Evolutionary conservation across 2,888 invertebrate genomes (phyloP).

Genomic region (Pristionchus japonicus): DNA sequence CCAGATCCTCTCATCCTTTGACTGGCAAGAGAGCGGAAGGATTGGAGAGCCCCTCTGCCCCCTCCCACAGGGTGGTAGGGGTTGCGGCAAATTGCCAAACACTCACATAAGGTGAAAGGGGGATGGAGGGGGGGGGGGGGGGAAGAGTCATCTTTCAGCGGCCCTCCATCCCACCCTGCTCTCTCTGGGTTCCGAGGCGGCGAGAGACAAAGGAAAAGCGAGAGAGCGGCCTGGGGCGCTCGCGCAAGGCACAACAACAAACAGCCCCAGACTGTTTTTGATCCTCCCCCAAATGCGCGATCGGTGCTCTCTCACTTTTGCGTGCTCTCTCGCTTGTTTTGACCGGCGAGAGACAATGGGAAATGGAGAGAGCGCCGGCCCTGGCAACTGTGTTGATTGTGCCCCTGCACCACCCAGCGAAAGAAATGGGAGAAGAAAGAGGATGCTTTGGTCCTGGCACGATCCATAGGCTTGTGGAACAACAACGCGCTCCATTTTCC

Average conservation of each 20-base stretch:
- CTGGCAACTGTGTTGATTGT: slow-evolving; percentile 31
- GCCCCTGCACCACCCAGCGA: no score
- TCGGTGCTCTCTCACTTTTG: not conserved
- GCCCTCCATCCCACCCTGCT: not conserved
- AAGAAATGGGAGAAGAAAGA: not conserved
- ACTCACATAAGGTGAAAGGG: slow-evolving; percentile 37
- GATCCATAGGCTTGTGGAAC: not conserved
- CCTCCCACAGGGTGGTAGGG: slow-evolving; percentile 29
- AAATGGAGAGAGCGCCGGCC: not conserved
- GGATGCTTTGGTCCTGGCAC: slow-evolving; percentile 33
- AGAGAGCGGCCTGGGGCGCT: not conserved
- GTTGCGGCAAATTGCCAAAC: slow-evolving; percentile 41
- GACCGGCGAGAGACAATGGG: not conserved
- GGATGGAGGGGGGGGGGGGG: not conserved
- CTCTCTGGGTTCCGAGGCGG: not conserved
- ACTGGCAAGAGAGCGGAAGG: no score
- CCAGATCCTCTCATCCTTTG: not conserved
- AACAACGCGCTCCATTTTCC: not conserved
- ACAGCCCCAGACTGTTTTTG: slow-evolving; percentile 34
- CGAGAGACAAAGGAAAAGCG: not conserved
- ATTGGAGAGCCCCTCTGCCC: no score
- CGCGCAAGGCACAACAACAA: slow-evolving; percentile 9
- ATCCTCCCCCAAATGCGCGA: slow-evolving; percentile 11
- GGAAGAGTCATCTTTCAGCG: slow-evolving; percentile 17
- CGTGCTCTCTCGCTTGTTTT: not conserved